Evolutionary conservation across 2,888 invertebrate genomes (phyloP), one percentile per base, ranked within the genome.

Genomic region (Leistus spinibarbis): DNA sequence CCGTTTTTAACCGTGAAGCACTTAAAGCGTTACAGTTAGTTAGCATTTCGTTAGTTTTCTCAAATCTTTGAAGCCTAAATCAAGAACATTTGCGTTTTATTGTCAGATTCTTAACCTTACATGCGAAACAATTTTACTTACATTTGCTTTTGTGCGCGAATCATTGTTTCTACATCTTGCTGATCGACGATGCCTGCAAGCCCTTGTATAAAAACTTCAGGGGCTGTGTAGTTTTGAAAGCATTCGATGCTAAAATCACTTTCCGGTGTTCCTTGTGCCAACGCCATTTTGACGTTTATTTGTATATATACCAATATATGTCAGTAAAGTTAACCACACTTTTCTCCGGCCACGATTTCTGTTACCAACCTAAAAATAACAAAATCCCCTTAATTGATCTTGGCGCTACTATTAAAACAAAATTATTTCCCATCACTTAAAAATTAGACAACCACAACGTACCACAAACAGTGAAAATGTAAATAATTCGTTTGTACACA

Each of bases 41-140:
- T 27, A 99, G 87, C 99, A 99, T 99, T 87, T 99, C 99, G 82
- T 99, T 99, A 0, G 99, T 99, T 85, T 99, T 99, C 83, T 99
- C 99, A 87, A 98, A 99, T 72, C 98, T 89, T 81, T 96, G 95
- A 23, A 99, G 85, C 95, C 97, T 97, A 82, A 77, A 74, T 20
- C 19, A 5, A 3, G 27, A 57, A 7, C 24, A 57, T 60, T 57
- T 19, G 19, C 20, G 10, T 20, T 22, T 19, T 60, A 2, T 17
- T 23, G 74, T 63, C 3, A 19, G 69, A 56, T 64, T 70, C n/a
- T 53, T 40, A 64, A 57, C 23, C 56, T 17, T 65, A 27, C 24
- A 23, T 57, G 40, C n/a, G 10, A 22, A 65, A 70, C 56, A 23
- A 69, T 66, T 70, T 67, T 78, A 82, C 88, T 89, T 89, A 95